Evolutionary conservation across 2,113 vertebrate species (phyloP).

Genomic region (Corvus hawaiiensis): DNA sequence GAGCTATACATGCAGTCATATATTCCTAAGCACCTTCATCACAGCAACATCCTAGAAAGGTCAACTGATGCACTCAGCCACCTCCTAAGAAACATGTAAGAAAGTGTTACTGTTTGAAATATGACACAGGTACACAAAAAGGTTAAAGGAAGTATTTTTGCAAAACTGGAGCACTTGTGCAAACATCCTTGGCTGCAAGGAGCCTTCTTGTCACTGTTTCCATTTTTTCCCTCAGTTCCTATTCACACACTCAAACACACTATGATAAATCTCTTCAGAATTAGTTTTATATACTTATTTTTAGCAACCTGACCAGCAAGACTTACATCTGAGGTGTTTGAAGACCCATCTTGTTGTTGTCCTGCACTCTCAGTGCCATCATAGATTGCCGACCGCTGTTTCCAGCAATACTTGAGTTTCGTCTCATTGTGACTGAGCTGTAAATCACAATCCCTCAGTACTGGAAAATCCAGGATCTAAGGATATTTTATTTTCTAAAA

Average conservation of each 20-base stretch:
- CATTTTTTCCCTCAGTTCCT: not conserved
- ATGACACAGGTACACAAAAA: accelerated
- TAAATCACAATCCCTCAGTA: not conserved
- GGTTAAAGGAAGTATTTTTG: not conserved
- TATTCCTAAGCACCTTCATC: not conserved
- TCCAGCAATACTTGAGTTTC: constrained; percentile 71
- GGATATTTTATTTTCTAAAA: not conserved
- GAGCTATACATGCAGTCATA: not conserved
- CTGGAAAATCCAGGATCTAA: not conserved
- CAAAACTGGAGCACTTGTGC: not conserved
- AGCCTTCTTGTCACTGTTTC: not conserved
- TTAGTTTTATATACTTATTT: not conserved
- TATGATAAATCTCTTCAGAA: not conserved
- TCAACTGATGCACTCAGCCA: not conserved
- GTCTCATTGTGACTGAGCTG: constrained; percentile 63
- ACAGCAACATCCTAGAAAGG: not conserved
- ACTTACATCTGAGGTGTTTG: constrained; percentile 87
- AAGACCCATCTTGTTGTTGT: constrained; percentile 82
- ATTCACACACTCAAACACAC: not conserved
- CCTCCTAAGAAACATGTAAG: not conserved
- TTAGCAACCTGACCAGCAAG: not conserved
- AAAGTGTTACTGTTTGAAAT: not conserved
- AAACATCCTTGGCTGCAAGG: not conserved
- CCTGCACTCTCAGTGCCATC: constrained; percentile 83
- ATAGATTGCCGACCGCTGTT: constrained; percentile 75